Percentiles rank a stretch among this genome's conserved stretches.
Evolutionary conservation across 2,797 vertebrate genomes (phyloP).

Genomic region (Acanthurus tractus): DNA sequence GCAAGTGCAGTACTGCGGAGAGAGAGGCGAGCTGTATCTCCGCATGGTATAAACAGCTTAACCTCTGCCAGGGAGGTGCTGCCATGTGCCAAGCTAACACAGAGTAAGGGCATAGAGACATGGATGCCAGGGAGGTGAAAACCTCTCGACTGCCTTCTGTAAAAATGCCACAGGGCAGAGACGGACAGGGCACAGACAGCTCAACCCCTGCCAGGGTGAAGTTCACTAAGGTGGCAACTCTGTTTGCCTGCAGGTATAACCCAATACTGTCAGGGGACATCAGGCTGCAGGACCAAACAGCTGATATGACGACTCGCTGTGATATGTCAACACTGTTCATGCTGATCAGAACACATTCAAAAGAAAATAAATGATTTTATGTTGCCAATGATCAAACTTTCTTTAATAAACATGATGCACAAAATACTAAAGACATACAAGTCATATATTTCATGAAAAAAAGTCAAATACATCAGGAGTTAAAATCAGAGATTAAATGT

Average conservation of each 20-base stretch:
- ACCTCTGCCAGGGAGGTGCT: slow-evolving; percentile 65
- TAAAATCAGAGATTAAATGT: not conserved
- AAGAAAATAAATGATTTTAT: not conserved
- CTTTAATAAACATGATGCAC: not conserved
- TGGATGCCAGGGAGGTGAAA: slow-evolving; percentile 45
- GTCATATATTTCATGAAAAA: not conserved
- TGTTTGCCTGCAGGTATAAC: slow-evolving; percentile 24
- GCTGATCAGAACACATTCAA: not conserved
- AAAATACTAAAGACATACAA: not conserved
- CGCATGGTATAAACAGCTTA: slow-evolving; percentile 67
- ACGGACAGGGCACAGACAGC: slow-evolving; percentile 29
- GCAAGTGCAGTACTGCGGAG: slow-evolving; percentile 52
- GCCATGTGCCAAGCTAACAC: slow-evolving; percentile 58
- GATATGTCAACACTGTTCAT: not conserved
- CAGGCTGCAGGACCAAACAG: not conserved
- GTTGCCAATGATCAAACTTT: not conserved
- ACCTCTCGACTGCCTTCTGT: slow-evolving; percentile 42
- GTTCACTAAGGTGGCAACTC: slow-evolving; percentile 20
- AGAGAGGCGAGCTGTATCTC: slow-evolving; percentile 61
- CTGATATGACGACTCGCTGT: not conserved
- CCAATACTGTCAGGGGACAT: slow-evolving; percentile 8
- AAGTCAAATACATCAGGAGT: not conserved
- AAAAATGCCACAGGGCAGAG: slow-evolving; percentile 40
- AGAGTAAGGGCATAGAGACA: slow-evolving; percentile 47
- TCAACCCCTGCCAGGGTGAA: slow-evolving; percentile 40